These are phyloP conservation scores for Sesia apiformis DNA, from an alignment of 2,888 invertebrate genomes.

Conservation along the genomic window DNA sequence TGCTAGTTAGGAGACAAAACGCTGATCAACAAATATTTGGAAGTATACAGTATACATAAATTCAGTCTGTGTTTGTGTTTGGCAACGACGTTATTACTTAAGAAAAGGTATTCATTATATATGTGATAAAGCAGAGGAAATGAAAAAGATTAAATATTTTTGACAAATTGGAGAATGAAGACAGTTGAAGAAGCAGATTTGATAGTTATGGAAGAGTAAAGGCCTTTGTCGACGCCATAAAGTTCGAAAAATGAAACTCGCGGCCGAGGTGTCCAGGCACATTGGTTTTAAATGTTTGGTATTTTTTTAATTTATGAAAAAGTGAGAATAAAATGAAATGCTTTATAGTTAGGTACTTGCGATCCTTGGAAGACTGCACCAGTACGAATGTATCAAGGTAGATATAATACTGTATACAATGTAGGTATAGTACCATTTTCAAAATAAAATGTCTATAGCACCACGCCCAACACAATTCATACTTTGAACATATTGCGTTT, in stretches of 20 bases:
- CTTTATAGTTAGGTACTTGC: conserved; percentile 29
- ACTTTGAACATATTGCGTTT: conserved; percentile 26
- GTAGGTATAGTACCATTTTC: conserved; percentile 45
- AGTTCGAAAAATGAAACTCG: conserved; percentile 10
- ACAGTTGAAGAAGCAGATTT: background rate
- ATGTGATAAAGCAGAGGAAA: too few relatives aligned
- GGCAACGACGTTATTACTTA: conserved; percentile 62
- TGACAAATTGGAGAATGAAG: too few relatives aligned
- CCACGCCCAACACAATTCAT: conserved; percentile 58
- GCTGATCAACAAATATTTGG: conserved; percentile 44
- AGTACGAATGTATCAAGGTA: conserved; percentile 44
- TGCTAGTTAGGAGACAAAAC: conserved; percentile 18
- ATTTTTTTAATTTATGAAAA: background rate
- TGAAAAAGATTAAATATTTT: too few relatives aligned
- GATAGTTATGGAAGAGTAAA: conserved; percentile 5
- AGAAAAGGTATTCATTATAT: background rate
- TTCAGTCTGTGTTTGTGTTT: conserved; percentile 61
- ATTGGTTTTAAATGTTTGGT: conserved; percentile 11
- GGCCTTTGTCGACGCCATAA: conserved; percentile 16
- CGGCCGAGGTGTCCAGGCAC: conserved; percentile 24
- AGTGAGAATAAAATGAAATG: conserved; percentile 12
- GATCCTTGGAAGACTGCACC: conserved; percentile 63
- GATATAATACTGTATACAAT: conserved; percentile 61
- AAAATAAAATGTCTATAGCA: conserved; percentile 59
- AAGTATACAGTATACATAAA: conserved; percentile 59